Evolutionary conservation across 1,140 invertebrate genomes (phyloP).

Genomic region (Pollicipes pollicipes): DNA sequence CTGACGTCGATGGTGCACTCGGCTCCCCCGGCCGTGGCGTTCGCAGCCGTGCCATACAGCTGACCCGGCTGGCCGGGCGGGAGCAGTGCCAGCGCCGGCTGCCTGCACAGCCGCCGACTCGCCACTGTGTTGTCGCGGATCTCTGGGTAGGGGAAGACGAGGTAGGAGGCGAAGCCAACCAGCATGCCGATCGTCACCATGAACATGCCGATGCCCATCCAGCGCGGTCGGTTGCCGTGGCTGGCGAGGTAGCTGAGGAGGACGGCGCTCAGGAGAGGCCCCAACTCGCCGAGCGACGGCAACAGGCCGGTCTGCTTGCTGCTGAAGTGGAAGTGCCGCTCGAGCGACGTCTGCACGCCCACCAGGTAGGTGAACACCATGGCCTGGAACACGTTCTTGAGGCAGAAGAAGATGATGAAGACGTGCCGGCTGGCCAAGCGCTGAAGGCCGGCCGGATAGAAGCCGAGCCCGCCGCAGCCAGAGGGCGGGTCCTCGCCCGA

Average conservation of each 20-base stretch:
- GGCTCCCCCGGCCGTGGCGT: not conserved
- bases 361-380: constrained; percentile 17
- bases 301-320: constrained; percentile 16
- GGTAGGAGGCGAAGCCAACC: constrained; percentile 10
- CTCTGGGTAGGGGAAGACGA: constrained; percentile 12
- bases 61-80: not conserved
- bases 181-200: constrained; percentile 8
- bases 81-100: not conserved
- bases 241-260: constrained; percentile 16
- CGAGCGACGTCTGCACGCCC: constrained; percentile 17
- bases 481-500: too few relatives aligned
- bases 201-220: constrained; percentile 14
- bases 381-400: constrained; percentile 12
- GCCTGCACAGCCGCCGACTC: not conserved
- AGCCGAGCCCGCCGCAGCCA: not conserved
- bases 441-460: not conserved
- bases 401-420: constrained; percentile 9
- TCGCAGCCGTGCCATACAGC: too few relatives aligned
- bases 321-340: constrained; percentile 18
- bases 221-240: constrained; percentile 17
- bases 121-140: not conserved
- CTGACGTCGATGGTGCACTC: not conserved
- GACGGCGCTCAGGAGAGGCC: constrained; percentile 15
- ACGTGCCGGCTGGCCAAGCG: constrained; percentile 7
- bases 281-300: constrained; percentile 16